phyloP scores from a whole-genome alignment of 2,797 vertebrate species.

The Rhynchotus rufescens region DNA sequence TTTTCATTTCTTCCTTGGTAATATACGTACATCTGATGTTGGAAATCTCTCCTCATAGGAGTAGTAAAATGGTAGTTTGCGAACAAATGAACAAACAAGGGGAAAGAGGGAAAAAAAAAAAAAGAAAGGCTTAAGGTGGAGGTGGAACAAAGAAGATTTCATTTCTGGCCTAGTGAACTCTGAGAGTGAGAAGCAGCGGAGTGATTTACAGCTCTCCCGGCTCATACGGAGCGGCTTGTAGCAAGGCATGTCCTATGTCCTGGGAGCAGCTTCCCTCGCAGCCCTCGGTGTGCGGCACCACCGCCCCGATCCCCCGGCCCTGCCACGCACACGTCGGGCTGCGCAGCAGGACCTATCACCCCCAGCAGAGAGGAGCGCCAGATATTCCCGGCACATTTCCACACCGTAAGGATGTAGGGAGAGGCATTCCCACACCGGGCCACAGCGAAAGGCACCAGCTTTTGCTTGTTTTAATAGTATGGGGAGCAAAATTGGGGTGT shows the following conservation, averaged over 20 bases:
- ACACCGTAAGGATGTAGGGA: not conserved
- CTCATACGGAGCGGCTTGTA: not conserved
- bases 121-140: not conserved
- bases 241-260: rapidly evolving
- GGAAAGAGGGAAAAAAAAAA: not conserved
- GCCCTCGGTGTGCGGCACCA: not conserved
- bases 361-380: not conserved
- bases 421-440: not conserved
- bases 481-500: not conserved
- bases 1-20: not conserved
- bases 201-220: not conserved
- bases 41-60: not conserved
- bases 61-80: not conserved
- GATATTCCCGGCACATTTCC: conserved; percentile 18
- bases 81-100: rapidly evolving
- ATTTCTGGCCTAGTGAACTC: not conserved
- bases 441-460: not conserved
- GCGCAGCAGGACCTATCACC: not conserved
- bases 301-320: not conserved
- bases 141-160: not conserved
- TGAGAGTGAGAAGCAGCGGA: rapidly evolving
- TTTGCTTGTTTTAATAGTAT: conserved; percentile 36
- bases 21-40: not conserved
- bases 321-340: rapidly evolving
- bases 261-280: not conserved